Evolutionary conservation across 2,797 vertebrate genomes (phyloP).

Genomic region (Pseudocheirus occidentalis): DNA sequence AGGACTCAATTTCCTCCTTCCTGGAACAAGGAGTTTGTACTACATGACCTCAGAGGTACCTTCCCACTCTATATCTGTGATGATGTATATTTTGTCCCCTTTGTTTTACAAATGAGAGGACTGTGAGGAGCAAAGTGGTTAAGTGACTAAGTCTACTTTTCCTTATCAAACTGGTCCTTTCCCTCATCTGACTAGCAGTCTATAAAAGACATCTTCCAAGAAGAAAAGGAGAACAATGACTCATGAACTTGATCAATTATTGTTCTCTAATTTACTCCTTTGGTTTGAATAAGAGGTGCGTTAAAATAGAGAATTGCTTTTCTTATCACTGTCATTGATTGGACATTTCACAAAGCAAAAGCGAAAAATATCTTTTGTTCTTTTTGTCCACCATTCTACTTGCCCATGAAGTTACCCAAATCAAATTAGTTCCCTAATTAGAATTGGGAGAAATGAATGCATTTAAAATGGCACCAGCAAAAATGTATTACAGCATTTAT

Average conservation of each 20-base stretch:
- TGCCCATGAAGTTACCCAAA: not conserved
- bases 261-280: constrained; percentile 39
- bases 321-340: constrained; percentile 37
- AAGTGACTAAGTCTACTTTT: constrained; percentile 5
- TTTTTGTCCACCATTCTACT: not conserved
- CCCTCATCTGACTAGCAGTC: constrained; percentile 8
- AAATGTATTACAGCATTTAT: not conserved
- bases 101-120: not conserved
- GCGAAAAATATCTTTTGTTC: constrained; percentile 21
- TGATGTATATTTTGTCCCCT: not conserved
- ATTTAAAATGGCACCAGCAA: constrained; percentile 29
- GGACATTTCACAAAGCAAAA: constrained; percentile 44
- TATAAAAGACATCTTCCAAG: constrained; percentile 13
- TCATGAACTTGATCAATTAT: constrained; percentile 14
- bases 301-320: constrained; percentile 44
- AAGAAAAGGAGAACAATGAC: constrained; percentile 37
- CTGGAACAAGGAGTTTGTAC: not conserved
- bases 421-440: constrained; percentile 53
- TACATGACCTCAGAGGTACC: not conserved
- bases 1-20: not conserved
- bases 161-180: constrained; percentile 15
- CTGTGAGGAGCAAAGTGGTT: not conserved
- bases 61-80: not conserved
- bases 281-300: constrained; percentile 19
- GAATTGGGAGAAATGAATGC: not conserved